These are phyloP conservation scores for Brevimyrus niger DNA, from an alignment of 2,113 vertebrate genomes.

Conservation along the genomic window DNA sequence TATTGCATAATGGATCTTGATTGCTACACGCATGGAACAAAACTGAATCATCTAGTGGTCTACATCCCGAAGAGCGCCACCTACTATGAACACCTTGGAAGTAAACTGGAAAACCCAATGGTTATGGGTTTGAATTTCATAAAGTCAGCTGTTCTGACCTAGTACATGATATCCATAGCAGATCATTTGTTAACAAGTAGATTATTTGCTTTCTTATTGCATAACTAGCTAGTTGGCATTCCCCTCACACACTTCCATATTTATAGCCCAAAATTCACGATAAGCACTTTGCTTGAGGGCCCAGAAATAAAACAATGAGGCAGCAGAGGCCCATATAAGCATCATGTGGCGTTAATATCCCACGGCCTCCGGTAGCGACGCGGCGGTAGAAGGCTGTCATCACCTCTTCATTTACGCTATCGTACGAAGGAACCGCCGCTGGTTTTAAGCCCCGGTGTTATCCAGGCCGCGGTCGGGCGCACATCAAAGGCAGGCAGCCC, in stretches of 20 bases:
- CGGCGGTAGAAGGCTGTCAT: not conserved
- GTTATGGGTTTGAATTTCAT: not conserved
- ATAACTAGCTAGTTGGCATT: not conserved
- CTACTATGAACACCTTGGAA: not conserved
- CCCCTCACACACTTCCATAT: not conserved
- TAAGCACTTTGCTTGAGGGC: not conserved
- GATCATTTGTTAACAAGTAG: not conserved
- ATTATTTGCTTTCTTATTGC: not conserved
- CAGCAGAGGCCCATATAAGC: not conserved
- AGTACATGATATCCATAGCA: not conserved
- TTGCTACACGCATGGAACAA: not conserved
- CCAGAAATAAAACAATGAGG: not conserved
- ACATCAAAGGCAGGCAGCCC: not conserved
- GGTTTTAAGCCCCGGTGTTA: not conserved
- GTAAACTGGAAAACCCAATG: not conserved
- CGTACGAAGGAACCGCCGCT: not conserved
- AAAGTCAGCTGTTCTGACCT: not conserved
- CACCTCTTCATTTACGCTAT: conserved; percentile 3
- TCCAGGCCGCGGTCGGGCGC: not conserved
- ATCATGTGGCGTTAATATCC: not conserved
- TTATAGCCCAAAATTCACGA: not conserved
- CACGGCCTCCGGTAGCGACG: not conserved
- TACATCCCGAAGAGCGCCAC: not conserved
- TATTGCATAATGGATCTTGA: not conserved
- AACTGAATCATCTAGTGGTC: not conserved